Base-by-base conservation (phyloP, 2,797 vertebrate genomes). In the Loriculus beryllinus region DNA sequence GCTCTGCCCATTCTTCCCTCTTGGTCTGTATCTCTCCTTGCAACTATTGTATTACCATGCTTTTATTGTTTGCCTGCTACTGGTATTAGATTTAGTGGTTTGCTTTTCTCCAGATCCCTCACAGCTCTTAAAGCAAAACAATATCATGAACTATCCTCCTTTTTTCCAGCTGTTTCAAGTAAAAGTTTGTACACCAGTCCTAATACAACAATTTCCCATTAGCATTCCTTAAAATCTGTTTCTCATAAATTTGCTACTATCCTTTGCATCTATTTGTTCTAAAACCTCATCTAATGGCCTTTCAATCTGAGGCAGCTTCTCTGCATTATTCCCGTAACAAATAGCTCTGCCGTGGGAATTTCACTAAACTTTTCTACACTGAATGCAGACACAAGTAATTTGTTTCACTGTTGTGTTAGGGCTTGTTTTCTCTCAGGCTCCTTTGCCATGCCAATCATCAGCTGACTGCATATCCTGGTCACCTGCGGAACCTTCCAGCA, bases 291-390 rank as follows among this genome's bases (percentile, higher is more conserved):
- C 28, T 94, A 91, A 85, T 56, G 68, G 78, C 48, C 31, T 17
- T 88, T 87, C 82, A 43, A 45, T 87, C 84, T 49, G 75, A 79
- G 67, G 54, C 91, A 70, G 49, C 64, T 85, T 92, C 54, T 74
- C 82, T 92, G 75, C n/a, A 23, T 93, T 65, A 90, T 88, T 65
- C 40, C 40, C 39, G 82, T 78, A 91, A 75, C 65, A 82, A 95
- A 82, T 37, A 37, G 17, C 49, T 77, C 71, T 72, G 54, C 39
- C 0, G 0, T 85, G 75, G 42, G 89, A 92, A 87, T 85, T 67
- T 82, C 64, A 45, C 71, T 68, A 59, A 94, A 69, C 79, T 48
- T 85, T 91, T 77, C 56, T 70, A 13, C 1, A 0, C 63, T 12
- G 8, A 86, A 64, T 0, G 0, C 42, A n/a, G 67, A 54, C 64